A percentile compares a stretch with the other conserved stretches of the same genome.
phyloP scores from a whole-genome alignment of 1,140 invertebrate genomes.

The Apis laboriosa region DNA sequence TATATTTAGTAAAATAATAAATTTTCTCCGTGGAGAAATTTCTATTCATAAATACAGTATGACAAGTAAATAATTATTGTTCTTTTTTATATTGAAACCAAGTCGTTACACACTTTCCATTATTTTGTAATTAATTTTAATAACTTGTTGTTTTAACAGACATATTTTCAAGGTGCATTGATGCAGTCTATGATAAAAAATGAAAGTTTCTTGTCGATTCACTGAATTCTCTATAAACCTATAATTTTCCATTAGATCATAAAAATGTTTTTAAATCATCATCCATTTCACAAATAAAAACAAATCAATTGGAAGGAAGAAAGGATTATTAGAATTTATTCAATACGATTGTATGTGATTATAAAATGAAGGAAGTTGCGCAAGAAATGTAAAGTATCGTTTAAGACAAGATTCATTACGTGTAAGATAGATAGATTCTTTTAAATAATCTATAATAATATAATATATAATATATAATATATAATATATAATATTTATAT shows the following conservation, averaged over 20 bases:
- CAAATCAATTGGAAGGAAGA: neutral
- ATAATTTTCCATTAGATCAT: neutral
- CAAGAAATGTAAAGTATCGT: neutral
- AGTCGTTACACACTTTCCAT: neutral
- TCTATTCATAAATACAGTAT: neutral
- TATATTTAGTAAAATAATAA: slow-evolving; percentile 26
- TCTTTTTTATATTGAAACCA: neutral
- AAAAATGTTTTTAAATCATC: no score
- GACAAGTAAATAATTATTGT: slow-evolving; percentile 2
- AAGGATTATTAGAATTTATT: neutral
- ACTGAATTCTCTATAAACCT: neutral
- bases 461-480: no score
- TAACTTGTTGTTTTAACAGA: neutral
- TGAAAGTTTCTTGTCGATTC: slow-evolving; percentile 3
- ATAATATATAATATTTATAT: no score
- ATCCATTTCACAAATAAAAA: neutral
- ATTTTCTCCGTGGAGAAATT: slow-evolving; percentile 33
- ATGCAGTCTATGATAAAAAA: slow-evolving; percentile 9
- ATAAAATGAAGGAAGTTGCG: slow-evolving; percentile 14
- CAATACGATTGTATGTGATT: neutral
- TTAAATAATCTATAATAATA: slow-evolving; percentile 1
- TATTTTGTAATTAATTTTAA: slow-evolving; percentile 1
- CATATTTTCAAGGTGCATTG: neutral
- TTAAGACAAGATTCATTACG: slow-evolving; percentile 30
- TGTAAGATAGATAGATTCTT: slow-evolving; percentile 6